Evolutionary conservation across 2,113 vertebrate genomes (phyloP).

Genomic region (Cyprinodon tularosa): DNA sequence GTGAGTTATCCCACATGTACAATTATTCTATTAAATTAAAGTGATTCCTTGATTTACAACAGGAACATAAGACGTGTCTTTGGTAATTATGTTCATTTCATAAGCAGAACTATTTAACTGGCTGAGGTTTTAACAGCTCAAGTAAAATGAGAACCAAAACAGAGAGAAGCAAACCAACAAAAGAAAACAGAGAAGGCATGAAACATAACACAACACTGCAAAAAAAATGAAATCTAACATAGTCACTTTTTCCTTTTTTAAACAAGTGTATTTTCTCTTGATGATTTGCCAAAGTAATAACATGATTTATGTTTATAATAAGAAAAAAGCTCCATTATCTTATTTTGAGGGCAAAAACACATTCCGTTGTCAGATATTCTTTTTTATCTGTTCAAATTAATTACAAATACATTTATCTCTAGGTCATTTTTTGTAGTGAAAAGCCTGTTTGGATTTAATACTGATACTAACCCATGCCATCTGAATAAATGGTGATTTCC

Average conservation of each 20-base stretch:
- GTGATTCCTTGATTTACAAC: not conserved
- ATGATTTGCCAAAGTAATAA: no score
- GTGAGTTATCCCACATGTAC: no score
- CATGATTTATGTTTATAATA: no score
- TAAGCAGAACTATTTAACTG: not conserved
- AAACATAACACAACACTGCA: not conserved
- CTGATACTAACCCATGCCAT: not conserved
- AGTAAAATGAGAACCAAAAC: not conserved
- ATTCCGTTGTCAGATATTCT: no score
- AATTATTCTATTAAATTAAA: not conserved
- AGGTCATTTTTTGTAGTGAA: no score
- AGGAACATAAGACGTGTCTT: not conserved
- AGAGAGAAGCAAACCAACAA: not conserved
- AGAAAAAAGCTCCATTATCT: no score
- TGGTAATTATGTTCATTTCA: not conserved
- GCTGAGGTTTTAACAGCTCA: not conserved
- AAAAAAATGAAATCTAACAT: no score
- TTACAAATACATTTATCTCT: no score
- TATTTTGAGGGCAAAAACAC: no score
- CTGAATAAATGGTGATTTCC: not conserved
- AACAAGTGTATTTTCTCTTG: no score
- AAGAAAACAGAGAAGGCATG: not conserved
- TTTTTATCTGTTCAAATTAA: no score
- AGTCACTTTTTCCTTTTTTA: no score
- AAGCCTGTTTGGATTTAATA: not conserved